Conservation (phyloP, 2,888 invertebrate genomes). For the Idaea straminata region DNA sequence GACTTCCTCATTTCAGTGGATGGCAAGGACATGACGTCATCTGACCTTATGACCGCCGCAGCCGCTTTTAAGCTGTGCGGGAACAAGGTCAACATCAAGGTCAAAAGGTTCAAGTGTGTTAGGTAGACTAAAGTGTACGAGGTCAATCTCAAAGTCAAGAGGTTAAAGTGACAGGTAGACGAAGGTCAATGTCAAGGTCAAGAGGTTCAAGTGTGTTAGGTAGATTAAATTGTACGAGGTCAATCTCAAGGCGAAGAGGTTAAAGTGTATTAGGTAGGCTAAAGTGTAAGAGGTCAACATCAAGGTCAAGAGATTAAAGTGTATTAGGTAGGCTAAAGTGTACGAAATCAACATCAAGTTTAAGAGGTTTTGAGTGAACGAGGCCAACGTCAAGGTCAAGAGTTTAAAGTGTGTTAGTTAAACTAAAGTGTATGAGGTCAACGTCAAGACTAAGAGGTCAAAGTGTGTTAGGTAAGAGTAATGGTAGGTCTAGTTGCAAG, state of each 20-base stretch:
- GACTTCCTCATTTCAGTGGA: conserved; percentile 95
- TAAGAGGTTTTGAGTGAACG: no score
- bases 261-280: no score
- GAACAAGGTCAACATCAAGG: conserved; percentile 90
- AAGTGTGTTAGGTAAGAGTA: no score
- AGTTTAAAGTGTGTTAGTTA: not conserved
- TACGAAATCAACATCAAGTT: no score
- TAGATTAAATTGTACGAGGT: no score
- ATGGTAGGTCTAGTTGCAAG: no score
- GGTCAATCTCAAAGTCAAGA: not conserved
- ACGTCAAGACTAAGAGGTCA: no score
- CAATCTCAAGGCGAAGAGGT: no score
- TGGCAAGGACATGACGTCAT: conserved; percentile 88
- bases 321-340: conserved; percentile 28
- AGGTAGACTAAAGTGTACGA: conserved; percentile 84
- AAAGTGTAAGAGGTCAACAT: not conserved
- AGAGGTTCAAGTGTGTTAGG: no score
- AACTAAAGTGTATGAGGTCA: no score
- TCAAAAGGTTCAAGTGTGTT: conserved; percentile 90
- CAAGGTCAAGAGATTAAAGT: not conserved
- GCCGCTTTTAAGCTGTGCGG: conserved; percentile 93
- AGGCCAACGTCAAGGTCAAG: not conserved
- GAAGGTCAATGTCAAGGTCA: no score
- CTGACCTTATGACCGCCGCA: conserved; percentile 91
- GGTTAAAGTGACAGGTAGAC: conserved; percentile 27